Evolutionary conservation across 2,113 vertebrate species (phyloP), one percentile per base, ranked within the genome.

Genomic region (Callionymus lyra): DNA sequence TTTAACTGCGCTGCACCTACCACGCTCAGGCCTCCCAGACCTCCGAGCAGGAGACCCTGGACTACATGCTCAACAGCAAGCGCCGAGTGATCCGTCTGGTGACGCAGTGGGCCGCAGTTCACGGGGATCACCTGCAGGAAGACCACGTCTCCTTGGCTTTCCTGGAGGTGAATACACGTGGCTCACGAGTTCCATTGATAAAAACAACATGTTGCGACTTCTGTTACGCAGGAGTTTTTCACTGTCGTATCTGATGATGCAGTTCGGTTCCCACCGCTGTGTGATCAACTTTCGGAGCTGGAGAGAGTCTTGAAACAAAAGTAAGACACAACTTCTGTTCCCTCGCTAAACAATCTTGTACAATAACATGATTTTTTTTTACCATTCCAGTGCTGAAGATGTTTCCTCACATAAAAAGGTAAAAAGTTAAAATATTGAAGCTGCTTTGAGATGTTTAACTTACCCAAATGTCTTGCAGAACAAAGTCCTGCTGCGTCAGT

Each of bases 1-100:
- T 88, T 98, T 94, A 86, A 93, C 88, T 16, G 63, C 69, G 1
- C 3, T 73, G 84, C 76, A 97, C 89, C 74, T 99, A 97, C 81
- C 92, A 95, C 16, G 88, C 90, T 13, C 87, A 91, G 88, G 87
- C 91, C 70, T 92, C 88, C 3, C 93, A 95, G 81, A 94, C 93
- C 72, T 90, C 91, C 2, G 93, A 98, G 39, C 93, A 95, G 81
- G 94, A 99, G 74, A 92, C 87, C 61, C 75, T 91, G 85, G 94
- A 98, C 73, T 99, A 98, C 56, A 81, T 90, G n/a, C 77, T 95
- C n/a, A 95, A 91, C 80, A 97, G 89, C 68, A 99, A 99, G 81
- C 85, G 90, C 15, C 74, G 93, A 66, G 93, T 96, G 58, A 82
- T 96, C 59, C 85, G 90, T 34, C 84, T 98, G 76, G 90, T 94